Conservation (phyloP, 2,797 vertebrate genomes). For the Pipistrellus nathusii region DNA sequence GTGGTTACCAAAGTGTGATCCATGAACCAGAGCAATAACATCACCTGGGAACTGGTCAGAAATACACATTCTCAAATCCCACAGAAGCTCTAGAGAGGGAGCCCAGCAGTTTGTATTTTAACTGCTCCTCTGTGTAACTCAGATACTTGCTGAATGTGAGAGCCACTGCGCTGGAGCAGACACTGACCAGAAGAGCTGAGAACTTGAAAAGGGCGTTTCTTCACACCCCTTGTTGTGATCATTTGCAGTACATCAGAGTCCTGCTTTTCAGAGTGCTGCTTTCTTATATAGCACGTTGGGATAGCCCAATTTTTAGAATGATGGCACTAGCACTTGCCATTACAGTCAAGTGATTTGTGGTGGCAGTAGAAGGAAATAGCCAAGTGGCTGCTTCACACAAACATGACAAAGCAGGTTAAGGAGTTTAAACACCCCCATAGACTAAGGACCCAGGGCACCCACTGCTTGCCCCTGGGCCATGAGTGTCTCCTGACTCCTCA, state of each 20-base stretch:
- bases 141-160: background rate
- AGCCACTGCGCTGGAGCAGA: background rate
- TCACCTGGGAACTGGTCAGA: background rate
- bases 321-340: background rate
- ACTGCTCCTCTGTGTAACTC: background rate
- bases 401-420: slow-evolving; percentile 10
- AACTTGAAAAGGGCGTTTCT: background rate
- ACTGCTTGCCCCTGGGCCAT: background rate
- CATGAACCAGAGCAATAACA: background rate
- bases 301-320: background rate
- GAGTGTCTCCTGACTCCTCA: background rate
- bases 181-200: background rate
- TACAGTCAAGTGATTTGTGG: background rate
- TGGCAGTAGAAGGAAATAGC: background rate
- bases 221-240: background rate
- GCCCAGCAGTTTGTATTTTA: background rate
- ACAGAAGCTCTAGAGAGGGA: background rate
- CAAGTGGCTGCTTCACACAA: slow-evolving; percentile 1
- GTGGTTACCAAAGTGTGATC: background rate
- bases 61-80: background rate
- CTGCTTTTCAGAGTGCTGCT: background rate
- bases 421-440: slow-evolving; percentile 6
- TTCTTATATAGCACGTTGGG: background rate
- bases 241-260: background rate
- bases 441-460: slow-evolving; percentile 1